These are phyloP conservation scores for Agrotis puta DNA, from an alignment of 2,888 invertebrate genomes.

Conservation along the genomic window DNA sequence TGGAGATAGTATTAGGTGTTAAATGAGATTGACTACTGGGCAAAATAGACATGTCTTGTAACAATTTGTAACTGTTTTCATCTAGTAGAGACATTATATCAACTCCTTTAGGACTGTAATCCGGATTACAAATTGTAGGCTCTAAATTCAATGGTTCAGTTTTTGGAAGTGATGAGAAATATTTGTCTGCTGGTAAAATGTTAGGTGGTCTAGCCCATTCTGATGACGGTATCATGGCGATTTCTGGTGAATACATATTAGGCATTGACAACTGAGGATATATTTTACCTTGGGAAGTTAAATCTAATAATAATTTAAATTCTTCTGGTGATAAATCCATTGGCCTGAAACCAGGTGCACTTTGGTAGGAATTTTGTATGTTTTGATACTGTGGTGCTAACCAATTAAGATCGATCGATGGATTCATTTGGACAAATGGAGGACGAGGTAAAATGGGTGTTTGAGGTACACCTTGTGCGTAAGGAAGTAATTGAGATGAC, in stretches of 20 bases:
- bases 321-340: not conserved
- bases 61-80: not conserved
- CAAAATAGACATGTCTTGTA: not conserved
- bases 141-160: not conserved
- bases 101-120: not conserved
- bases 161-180: not conserved
- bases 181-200: not conserved
- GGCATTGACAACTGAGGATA: not conserved
- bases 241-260: not conserved
- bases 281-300: not conserved
- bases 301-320: not conserved
- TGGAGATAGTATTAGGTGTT: not conserved
- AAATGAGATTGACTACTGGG: not conserved
- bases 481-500: not conserved
- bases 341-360: not conserved
- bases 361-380: conserved; percentile 3
- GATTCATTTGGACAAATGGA: conserved; percentile 7
- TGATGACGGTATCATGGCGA: not conserved
- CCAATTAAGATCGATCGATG: not conserved
- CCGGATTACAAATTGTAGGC: not conserved
- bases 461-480: not conserved
- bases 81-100: not conserved
- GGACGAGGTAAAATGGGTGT: not conserved
- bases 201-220: not conserved
- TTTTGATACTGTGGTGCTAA: not conserved